Percentiles rank a stretch among this genome's conserved stretches.
Conservation (phyloP, 1,140 invertebrate species). For the Aleiodes sp. region DNA sequence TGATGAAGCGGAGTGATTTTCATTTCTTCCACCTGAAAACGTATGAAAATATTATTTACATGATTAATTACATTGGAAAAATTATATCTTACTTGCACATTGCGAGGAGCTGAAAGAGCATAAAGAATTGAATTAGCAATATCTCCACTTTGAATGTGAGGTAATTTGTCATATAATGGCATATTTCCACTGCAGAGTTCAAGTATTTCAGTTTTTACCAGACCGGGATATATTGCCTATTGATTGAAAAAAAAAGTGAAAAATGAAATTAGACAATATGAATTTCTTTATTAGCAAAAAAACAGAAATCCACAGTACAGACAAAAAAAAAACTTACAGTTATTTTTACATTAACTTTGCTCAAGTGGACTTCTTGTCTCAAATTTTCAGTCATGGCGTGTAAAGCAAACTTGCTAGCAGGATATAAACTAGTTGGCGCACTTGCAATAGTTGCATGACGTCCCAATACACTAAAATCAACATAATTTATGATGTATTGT, state of each 20-base stretch:
- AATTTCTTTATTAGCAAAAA: too few species aligned
- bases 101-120: constrained; percentile 62
- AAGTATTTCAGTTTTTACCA: constrained; percentile 68
- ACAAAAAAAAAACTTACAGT: constrained; percentile 45
- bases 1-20: constrained; percentile 37
- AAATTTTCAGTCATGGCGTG: constrained; percentile 64
- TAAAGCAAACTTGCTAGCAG: constrained; percentile 66
- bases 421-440: constrained; percentile 49
- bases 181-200: constrained; percentile 40
- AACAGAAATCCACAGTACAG: too few species aligned
- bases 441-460: not conserved
- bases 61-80: not conserved
- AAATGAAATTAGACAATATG: constrained; percentile 16
- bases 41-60: not conserved
- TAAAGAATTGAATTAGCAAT: constrained; percentile 67
- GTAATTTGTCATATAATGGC: constrained; percentile 20
- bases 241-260: constrained; percentile 47
- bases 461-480: constrained; percentile 12
- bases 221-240: constrained; percentile 71
- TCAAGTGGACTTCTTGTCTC: constrained; percentile 58
- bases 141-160: constrained; percentile 61
- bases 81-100: constrained; percentile 63
- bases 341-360: constrained; percentile 49
- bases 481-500: not conserved
- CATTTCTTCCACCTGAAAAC: constrained; percentile 29